A percentile compares a stretch with the other conserved stretches of the same genome.
Conservation (phyloP, 2,797 vertebrate species). For the Hydrocynus forskahlii region DNA sequence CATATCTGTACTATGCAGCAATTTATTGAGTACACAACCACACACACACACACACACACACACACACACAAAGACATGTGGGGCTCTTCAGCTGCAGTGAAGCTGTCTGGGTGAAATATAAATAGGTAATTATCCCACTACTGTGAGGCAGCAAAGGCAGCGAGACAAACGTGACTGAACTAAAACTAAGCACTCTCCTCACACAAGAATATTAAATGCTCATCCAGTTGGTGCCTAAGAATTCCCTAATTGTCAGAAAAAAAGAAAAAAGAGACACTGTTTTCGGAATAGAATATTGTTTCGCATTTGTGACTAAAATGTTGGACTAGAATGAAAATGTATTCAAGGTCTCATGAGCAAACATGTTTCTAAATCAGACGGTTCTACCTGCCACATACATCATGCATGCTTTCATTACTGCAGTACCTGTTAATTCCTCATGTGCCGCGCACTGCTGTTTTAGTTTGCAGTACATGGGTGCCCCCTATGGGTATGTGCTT, state of each 20-base stretch:
- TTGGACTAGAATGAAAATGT: constrained; percentile 16
- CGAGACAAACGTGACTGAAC: constrained; percentile 54
- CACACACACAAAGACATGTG: constrained; percentile 16
- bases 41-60: constrained; percentile 2
- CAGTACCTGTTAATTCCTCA: not conserved
- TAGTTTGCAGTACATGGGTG: constrained; percentile 69
- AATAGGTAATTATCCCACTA: constrained; percentile 74
- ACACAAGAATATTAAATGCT: constrained; percentile 72
- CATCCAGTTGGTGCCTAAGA: constrained; percentile 59
- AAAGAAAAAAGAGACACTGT: not conserved
- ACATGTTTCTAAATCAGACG: constrained; percentile 1
- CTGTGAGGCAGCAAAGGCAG: constrained; percentile 35
- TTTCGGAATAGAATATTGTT: not conserved
- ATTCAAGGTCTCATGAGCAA: constrained; percentile 4
- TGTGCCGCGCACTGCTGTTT: not conserved
- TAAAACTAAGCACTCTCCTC: constrained; percentile 62
- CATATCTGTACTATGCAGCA: constrained; percentile 1
- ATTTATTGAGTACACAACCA: not conserved
- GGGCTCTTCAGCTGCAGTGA: constrained; percentile 56
- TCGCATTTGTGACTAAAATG: not conserved
- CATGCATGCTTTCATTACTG: constrained; percentile 1
- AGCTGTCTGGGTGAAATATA: constrained; percentile 69
- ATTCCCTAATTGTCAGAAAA: not conserved
- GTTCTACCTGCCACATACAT: not conserved
- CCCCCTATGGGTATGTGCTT: constrained; percentile 70